Evolutionary conservation across 2,113 vertebrate genomes (phyloP), one percentile per base, ranked within the genome.

Genomic region (Oreochromis tanganicae): DNA sequence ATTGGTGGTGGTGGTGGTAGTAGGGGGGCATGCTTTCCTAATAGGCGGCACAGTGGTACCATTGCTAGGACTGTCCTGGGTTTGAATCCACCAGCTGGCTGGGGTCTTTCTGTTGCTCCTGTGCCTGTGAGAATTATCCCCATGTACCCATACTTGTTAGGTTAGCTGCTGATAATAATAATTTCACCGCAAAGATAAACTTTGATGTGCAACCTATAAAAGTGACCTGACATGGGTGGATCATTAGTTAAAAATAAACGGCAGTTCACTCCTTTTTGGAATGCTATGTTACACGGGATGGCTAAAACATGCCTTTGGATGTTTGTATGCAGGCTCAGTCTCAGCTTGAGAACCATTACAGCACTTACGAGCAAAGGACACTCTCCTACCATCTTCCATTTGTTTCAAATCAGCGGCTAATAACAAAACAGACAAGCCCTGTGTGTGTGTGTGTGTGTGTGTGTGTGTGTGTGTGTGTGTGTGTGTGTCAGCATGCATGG

Each of bases 371-470:
- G 36, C n/a, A 41, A 43, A 71, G 7, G n/a, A 41, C 36, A 68
- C 63, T 68, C 63, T 68, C 36, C 63, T 43, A 71, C n/a, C 36
- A 71, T 71, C 12, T 43, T 71, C 7, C 36, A 0, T 43, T 71
- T 71, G 36, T 16, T 36, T 81, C 59, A 43, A 59, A 83, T 66
- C 57, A 55, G 43, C 13, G 3, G n/a, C 34, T 4, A 24, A 78
- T 50, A 78, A 61, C 2, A 32, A 75, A 59, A 81, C 66, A 82
- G 56, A 81, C 61, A 48, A 52, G 75, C 66, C 68, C 48, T 57
- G 43, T 4, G 2, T 7, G 32, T 0, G 5, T 10, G 57, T 9
- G 56, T 55, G 52, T 17, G 13, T 36, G 34, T 36, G 34, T 4
- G 16, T 9, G 7, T 36, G 36, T 17, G 13, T 36, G 34, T 36